phyloP scores from a whole-genome alignment of 1,140 invertebrate genomes.

The Drosophila guanche region DNA sequence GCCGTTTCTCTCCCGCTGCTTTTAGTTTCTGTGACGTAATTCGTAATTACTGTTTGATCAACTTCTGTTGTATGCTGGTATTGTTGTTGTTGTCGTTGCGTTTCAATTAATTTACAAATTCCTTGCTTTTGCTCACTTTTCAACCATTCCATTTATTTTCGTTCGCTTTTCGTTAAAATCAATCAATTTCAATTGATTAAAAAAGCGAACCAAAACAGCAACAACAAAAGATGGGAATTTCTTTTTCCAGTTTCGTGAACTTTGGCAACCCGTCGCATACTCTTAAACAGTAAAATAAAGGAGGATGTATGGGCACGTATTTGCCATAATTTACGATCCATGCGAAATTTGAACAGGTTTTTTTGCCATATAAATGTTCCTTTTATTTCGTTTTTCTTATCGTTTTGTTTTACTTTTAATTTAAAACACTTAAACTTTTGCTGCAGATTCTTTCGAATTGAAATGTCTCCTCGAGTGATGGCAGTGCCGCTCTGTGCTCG shows the following conservation, averaged over 20 bases:
- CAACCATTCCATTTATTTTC: constrained; percentile 33
- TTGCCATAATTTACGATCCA: constrained; percentile 55
- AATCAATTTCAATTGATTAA: constrained; percentile 73
- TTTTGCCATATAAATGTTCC: constrained; percentile 9
- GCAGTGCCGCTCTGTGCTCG: no score
- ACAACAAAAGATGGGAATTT: constrained; percentile 41
- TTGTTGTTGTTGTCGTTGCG: constrained; percentile 23
- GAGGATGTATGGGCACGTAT: constrained; percentile 2
- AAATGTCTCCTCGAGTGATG: no score
- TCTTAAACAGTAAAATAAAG: constrained; percentile 22
- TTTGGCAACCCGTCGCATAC: constrained; percentile 43
- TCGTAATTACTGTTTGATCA: constrained; percentile 34
- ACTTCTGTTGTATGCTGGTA: constrained; percentile 6
- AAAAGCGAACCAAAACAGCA: constrained; percentile 15
- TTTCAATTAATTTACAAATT: constrained; percentile 67
- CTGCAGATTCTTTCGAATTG: constrained; percentile 7
- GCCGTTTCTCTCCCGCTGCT: not conserved
- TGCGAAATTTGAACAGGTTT: constrained; percentile 55
- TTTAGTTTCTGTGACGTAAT: constrained; percentile 37
- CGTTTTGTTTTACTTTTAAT: constrained; percentile 57
- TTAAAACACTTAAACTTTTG: constrained; percentile 43
- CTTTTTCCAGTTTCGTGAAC: constrained; percentile 79
- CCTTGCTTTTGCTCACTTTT: constrained; percentile 22
- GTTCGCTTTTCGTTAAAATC: constrained; percentile 69
- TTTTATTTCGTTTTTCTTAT: constrained; percentile 24